Percentiles rank a stretch among this genome's conserved stretches.
Evolutionary conservation across 2,888 invertebrate genomes (phyloP).

Genomic region (Acanthosepion lycidas): DNA sequence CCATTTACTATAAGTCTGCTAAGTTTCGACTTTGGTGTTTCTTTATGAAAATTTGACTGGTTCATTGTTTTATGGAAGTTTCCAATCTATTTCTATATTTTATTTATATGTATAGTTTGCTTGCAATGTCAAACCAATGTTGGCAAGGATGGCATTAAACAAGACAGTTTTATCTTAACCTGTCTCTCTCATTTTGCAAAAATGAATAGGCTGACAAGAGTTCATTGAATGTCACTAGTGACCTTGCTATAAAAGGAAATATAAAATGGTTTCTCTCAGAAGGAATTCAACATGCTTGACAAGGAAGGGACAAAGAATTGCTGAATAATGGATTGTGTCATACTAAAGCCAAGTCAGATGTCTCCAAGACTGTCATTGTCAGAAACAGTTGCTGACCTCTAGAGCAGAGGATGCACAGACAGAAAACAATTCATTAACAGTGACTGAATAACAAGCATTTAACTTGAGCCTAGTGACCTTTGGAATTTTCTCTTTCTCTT

Average conservation of each 20-base stretch:
- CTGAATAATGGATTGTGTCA: slow-evolving; percentile 36
- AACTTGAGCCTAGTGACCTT: too few species aligned
- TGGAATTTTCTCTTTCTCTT: too few species aligned
- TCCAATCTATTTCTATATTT: background rate
- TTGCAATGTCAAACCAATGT: background rate
- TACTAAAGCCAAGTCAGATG: background rate
- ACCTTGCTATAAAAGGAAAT: background rate
- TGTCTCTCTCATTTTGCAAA: background rate
- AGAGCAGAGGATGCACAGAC: background rate
- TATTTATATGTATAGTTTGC: background rate
- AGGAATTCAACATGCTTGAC: background rate
- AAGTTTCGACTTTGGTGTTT: too few species aligned
- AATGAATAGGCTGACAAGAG: background rate
- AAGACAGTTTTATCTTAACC: background rate
- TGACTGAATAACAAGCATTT: too few species aligned
- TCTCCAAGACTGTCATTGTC: background rate
- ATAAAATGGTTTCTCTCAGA: background rate
- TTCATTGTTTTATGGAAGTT: too few species aligned
- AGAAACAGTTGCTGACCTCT: background rate
- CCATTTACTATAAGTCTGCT: too few species aligned
- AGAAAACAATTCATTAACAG: background rate
- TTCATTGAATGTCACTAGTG: background rate
- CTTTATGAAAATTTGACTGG: too few species aligned
- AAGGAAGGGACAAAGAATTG: background rate
- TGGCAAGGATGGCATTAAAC: background rate